Evolutionary conservation across 2,797 vertebrate genomes (phyloP), one percentile per base, ranked within the genome.

Genomic region (Cyclura pinguis): DNA sequence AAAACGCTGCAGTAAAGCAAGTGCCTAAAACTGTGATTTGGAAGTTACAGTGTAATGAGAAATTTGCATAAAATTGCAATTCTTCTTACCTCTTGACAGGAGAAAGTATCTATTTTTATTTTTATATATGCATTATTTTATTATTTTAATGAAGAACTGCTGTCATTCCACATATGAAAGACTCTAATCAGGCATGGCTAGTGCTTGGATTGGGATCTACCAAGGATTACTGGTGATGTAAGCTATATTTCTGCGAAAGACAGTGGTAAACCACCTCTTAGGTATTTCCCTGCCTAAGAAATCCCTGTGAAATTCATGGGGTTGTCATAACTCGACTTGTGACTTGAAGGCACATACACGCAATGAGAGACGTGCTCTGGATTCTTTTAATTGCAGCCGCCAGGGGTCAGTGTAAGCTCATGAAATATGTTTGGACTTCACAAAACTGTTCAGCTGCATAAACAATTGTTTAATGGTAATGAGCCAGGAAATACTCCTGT

Each of bases 381-480:
- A 12, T 81, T 38, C 22, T 88, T 74, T 76, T 74, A 89, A 13
- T 82, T 78, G 8, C 42, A 87, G 91, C 95, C 84, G 0, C 76
- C 1, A 84, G 91, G 47, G 14, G 69, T 90, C 94, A 95, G 89
- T 64, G 4, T 18, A 67, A 72, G 14, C 72, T 50, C 76, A n/a
- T 62, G 35, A 4, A n/a, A 67, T 81, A 27, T 35, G 0, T 50
- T 86, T 0, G 0, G 10, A 24, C 20, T 47, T 29, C 62, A n/a
- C 69, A 80, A 27, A 42, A 74, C 42, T 8, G 6, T 29, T 12
- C 18, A 4, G 27, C 42, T 29, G 16, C 32, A 9, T 88, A 22
- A n/a, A 32, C 8, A 14, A 20, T 74, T 74, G n/a, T 32, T 76
- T 29, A 24, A 2, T 32, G 35, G 72, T 27, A 59, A 57, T 38